These are phyloP conservation scores for Furnarius figulus DNA, from an alignment of 2,113 vertebrate genomes.

Conservation along the genomic window DNA sequence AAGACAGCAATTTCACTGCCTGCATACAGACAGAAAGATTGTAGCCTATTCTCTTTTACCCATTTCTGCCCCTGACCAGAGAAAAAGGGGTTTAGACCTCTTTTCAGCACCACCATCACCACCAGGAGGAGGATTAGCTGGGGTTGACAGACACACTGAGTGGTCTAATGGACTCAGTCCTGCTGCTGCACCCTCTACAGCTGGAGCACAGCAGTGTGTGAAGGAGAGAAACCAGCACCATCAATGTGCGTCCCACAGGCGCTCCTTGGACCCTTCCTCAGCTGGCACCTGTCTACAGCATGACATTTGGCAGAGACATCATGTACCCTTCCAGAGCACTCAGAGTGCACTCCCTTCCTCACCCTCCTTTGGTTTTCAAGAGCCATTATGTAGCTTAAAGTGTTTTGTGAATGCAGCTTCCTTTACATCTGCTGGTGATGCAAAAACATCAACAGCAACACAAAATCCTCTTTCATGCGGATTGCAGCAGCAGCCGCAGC, in stretches of 20 bases:
- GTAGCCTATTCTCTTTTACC: not conserved
- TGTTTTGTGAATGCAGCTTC: conserved; percentile 43
- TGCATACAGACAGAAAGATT: not conserved
- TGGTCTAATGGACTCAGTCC: not conserved
- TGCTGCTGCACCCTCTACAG: not conserved
- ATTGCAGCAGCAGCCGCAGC: not conserved
- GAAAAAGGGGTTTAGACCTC: not conserved
- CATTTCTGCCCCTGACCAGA: not conserved
- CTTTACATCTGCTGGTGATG: conserved; percentile 56
- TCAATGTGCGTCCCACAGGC: not conserved
- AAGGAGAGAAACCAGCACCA: fast-evolving
- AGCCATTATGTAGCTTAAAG: conserved; percentile 21
- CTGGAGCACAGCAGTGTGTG: not conserved
- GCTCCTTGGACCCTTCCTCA: not conserved
- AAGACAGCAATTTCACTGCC: not conserved
- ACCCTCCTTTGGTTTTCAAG: conserved; percentile 35
- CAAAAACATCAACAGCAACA: not conserved
- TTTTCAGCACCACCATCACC: not conserved
- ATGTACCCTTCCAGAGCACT: conserved; percentile 11
- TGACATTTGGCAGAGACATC: not conserved
- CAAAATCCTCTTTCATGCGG: not conserved
- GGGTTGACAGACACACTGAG: not conserved
- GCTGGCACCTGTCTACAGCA: not conserved
- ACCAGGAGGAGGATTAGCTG: not conserved
- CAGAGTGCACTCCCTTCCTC: not conserved